Percentiles rank a stretch among this genome's conserved stretches.
phyloP scores from a whole-genome alignment of 2,888 invertebrate species.

The Nezara viridula region DNA sequence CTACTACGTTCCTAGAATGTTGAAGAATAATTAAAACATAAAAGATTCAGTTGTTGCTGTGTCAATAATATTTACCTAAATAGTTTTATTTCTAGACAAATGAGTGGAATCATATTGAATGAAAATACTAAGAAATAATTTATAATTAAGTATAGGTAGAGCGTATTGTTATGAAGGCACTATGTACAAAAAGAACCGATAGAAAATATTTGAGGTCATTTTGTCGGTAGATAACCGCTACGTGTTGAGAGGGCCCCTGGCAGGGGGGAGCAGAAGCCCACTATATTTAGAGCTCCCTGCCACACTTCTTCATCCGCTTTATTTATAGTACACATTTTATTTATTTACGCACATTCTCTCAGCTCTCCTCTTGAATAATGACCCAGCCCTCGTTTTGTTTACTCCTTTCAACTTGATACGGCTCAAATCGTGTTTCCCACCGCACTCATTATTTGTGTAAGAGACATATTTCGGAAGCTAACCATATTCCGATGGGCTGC shows the following conservation, averaged over 20 bases:
- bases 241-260: neutral
- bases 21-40: no score
- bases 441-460: no score
- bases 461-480: neutral
- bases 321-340: constrained; percentile 31
- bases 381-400: constrained; percentile 36
- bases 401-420: constrained; percentile 11
- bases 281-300: constrained; percentile 24
- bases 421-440: neutral
- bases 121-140: neutral
- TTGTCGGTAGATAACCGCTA: neutral
- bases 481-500: neutral
- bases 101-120: no score
- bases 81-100: neutral
- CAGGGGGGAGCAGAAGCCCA: neutral
- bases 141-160: neutral
- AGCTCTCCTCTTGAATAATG: neutral
- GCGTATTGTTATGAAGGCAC: no score
- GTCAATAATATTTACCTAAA: neutral
- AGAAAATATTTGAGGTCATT: constrained; percentile 5
- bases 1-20: neutral
- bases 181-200: neutral
- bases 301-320: constrained; percentile 39
- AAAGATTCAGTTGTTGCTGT: no score
- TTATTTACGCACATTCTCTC: constrained; percentile 40